Evolutionary conservation across 2,113 vertebrate species (phyloP).

Genomic region (Cnemophilus loriae): DNA sequence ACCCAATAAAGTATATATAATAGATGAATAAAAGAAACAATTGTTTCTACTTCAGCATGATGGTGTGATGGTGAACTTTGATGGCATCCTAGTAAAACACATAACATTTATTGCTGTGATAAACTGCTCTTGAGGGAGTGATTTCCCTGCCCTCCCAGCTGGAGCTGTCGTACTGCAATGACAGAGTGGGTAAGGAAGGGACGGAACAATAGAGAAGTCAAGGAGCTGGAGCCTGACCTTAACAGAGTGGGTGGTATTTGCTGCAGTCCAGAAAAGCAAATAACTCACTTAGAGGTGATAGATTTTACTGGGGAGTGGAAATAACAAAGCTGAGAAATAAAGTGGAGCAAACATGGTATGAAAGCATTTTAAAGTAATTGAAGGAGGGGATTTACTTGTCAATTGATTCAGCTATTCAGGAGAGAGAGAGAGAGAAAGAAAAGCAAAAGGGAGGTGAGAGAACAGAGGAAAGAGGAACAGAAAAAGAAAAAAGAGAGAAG

Average conservation of each 20-base stretch:
- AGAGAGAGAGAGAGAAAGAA: not conserved
- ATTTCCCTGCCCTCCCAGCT: conserved; percentile 68
- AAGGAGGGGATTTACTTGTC: conserved; percentile 43
- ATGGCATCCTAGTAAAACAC: conserved; percentile 73
- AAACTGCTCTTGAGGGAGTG: conserved; percentile 70
- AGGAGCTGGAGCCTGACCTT: conserved; percentile 55
- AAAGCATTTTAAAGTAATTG: conserved; percentile 47
- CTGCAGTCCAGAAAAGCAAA: conserved; percentile 62
- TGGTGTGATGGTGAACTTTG: conserved; percentile 72
- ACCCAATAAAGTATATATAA: not conserved
- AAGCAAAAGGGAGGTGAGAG: not conserved
- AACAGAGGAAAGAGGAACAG: not conserved
- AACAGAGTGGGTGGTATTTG: conserved; percentile 71
- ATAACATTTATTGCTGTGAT: conserved; percentile 73
- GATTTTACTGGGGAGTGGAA: conserved; percentile 65
- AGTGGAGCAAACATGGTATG: conserved; percentile 36
- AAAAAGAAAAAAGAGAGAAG: not conserved
- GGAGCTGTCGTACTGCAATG: conserved; percentile 55
- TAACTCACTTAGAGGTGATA: conserved; percentile 68
- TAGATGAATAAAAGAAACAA: conserved; percentile 56
- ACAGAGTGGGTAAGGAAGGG: conserved; percentile 64
- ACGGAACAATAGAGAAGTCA: conserved; percentile 69
- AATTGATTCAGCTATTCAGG: conserved; percentile 10
- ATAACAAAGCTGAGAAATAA: conserved; percentile 62
- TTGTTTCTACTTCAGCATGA: conserved; percentile 58